Conservation (phyloP, 2,888 invertebrate genomes). For the Hoplodrina blanda region DNA sequence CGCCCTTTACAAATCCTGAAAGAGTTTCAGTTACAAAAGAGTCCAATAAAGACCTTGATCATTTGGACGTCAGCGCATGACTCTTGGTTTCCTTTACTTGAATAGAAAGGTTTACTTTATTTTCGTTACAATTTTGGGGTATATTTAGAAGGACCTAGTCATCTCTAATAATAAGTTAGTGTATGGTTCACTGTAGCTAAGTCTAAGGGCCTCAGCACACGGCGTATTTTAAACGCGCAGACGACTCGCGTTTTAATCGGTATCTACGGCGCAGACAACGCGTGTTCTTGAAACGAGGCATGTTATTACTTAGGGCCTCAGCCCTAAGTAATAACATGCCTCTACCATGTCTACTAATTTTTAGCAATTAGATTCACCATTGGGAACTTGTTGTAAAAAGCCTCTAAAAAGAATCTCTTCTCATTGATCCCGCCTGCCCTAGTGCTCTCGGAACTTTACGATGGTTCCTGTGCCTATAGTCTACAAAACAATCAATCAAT, state of each 20-base stretch:
- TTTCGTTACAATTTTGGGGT: slow-evolving; percentile 1
- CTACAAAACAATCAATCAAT: slow-evolving; percentile 41
- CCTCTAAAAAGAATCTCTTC: not conserved
- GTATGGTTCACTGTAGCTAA: not conserved
- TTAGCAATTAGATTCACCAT: not conserved
- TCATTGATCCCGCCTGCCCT: not conserved
- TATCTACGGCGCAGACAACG: too few species aligned
- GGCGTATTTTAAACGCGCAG: too few species aligned
- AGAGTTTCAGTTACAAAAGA: slow-evolving; percentile 22
- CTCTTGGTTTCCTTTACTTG: slow-evolving; percentile 19
- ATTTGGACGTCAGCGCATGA: slow-evolving; percentile 30
- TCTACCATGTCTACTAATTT: not conserved
- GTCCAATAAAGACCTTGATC: slow-evolving; percentile 26
- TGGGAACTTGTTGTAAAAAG: not conserved
- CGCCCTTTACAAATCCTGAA: slow-evolving; percentile 7
- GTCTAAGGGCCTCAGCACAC: too few species aligned
- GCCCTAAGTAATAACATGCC: too few species aligned
- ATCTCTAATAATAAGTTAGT: slow-evolving; percentile 12
- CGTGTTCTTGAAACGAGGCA: too few species aligned
- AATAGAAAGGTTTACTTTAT: slow-evolving; percentile 9
- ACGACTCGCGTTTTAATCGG: too few species aligned
- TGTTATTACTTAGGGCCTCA: too few species aligned
- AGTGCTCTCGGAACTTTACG: not conserved
- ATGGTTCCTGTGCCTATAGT: slow-evolving; percentile 19
- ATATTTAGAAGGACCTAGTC: slow-evolving; percentile 14